Percentiles rank a stretch among this genome's conserved stretches.
phyloP scores from a whole-genome alignment of 1,140 invertebrate genomes.

The Caligus rogercresseyi region DNA sequence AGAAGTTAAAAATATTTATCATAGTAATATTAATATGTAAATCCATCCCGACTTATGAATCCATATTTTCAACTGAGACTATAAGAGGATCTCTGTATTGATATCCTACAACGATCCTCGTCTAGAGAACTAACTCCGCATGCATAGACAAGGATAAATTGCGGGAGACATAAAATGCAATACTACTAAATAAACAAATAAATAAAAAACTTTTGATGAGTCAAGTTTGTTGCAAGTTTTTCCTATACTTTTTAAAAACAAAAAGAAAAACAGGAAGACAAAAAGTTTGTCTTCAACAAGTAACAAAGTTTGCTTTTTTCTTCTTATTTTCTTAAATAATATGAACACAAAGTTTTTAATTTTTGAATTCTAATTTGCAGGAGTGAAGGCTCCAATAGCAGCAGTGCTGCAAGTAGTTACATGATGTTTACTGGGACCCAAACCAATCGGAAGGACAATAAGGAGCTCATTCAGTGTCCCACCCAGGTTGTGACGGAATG shows the following conservation, averaged over 20 bases:
- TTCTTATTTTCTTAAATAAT: no score
- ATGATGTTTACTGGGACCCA: slow-evolving; percentile 1
- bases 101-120: no score
- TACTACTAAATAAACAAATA: not conserved
- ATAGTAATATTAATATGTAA: no score
- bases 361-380: no score
- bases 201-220: not conserved
- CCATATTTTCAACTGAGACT: no score
- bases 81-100: no score
- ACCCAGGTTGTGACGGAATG: slow-evolving; percentile 52
- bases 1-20: no score
- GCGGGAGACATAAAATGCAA: not conserved
- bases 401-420: slow-evolving; percentile 3
- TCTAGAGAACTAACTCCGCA: no score
- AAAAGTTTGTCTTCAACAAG: not conserved
- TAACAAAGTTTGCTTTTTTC: not conserved
- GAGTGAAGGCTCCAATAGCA: not conserved
- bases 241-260: not conserved
- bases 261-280: not conserved
- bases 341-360: not conserved
- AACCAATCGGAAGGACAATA: slow-evolving; percentile 1
- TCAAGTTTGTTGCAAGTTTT: not conserved
- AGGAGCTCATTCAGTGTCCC: slow-evolving; percentile 37
- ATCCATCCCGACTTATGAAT: no score
- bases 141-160: no score